Percentiles rank a stretch among this genome's conserved stretches.
These are phyloP conservation scores for Cephus nigrinus DNA, from an alignment of 2,888 invertebrate species.

Conservation along the genomic window DNA sequence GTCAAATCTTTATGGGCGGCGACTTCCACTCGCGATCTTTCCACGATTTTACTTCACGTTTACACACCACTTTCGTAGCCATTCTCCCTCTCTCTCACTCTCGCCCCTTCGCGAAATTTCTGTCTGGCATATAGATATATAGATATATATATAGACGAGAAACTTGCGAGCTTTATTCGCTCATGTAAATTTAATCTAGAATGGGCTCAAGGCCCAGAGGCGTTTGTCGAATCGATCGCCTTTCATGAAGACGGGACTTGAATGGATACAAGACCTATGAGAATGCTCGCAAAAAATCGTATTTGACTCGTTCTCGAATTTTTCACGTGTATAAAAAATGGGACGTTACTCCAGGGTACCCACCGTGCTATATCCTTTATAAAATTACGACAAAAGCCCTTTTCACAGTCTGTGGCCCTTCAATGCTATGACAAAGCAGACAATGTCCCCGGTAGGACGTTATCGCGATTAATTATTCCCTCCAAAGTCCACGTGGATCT, in stretches of 20 bases:
- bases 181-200: not conserved
- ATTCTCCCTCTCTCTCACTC: not conserved
- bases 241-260: not conserved
- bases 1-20: not conserved
- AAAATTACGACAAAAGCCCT: not conserved
- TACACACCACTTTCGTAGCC: not conserved
- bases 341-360: not conserved
- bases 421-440: not conserved
- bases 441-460: not conserved
- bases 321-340: not conserved
- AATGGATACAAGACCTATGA: not conserved
- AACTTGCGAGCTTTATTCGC: not conserved
- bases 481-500: not conserved
- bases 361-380: not conserved
- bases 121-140: not conserved
- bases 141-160: not conserved
- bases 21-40: not conserved
- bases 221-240: not conserved
- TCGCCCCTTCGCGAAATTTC: not conserved
- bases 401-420: not conserved
- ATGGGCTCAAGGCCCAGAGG: not conserved
- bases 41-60: not conserved
- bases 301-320: not conserved
- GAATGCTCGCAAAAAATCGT: not conserved
- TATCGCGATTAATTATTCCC: not conserved